Evolutionary conservation across 2,888 invertebrate genomes (phyloP).

Genomic region (Drosophila robusta): DNA sequence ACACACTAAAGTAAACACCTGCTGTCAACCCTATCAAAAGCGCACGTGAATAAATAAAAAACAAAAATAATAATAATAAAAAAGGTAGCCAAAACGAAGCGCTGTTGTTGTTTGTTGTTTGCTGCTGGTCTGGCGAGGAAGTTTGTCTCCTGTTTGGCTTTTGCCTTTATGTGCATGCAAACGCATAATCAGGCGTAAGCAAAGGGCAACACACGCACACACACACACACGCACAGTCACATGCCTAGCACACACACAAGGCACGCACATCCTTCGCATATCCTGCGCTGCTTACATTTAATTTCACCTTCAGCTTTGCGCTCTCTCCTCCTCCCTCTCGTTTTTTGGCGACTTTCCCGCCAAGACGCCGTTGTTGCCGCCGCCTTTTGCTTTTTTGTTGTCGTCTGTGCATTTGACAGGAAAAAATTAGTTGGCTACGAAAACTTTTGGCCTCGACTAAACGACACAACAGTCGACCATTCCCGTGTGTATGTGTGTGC

Average conservation of each 20-base stretch:
- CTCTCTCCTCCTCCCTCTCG: conserved; percentile 20
- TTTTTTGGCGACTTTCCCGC: conserved; percentile 58
- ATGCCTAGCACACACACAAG: conserved; percentile 7
- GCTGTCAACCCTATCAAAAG: conserved; percentile 71
- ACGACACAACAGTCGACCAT: conserved; percentile 65
- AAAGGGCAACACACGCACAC: conserved; percentile 40
- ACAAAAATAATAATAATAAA: conserved; percentile 67
- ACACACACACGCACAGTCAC: conserved; percentile 22
- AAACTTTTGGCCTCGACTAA: conserved; percentile 75
- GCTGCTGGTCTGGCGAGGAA: conserved; percentile 52
- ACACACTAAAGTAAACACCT: conserved; percentile 61
- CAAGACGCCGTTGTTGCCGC: conserved; percentile 47
- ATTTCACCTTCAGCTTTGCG: conserved; percentile 71
- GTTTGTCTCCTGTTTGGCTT: conserved; percentile 78
- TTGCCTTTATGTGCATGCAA: conserved; percentile 78
- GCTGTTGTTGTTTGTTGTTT: conserved; percentile 29
- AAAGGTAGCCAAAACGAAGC: conserved; percentile 57
- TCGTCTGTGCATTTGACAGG: conserved; percentile 80
- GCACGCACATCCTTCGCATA: conserved; percentile 61
- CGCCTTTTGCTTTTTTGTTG: conserved; percentile 44
- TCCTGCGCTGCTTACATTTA: conserved; percentile 75
- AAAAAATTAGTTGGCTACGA: conserved; percentile 80
- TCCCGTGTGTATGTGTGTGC: too few species aligned
- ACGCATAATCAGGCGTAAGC: conserved; percentile 78
- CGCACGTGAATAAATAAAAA: conserved; percentile 76